These are phyloP conservation scores for Neomorphus geoffroyi DNA, from an alignment of 2,797 vertebrate species.

Conservation along the genomic window DNA sequence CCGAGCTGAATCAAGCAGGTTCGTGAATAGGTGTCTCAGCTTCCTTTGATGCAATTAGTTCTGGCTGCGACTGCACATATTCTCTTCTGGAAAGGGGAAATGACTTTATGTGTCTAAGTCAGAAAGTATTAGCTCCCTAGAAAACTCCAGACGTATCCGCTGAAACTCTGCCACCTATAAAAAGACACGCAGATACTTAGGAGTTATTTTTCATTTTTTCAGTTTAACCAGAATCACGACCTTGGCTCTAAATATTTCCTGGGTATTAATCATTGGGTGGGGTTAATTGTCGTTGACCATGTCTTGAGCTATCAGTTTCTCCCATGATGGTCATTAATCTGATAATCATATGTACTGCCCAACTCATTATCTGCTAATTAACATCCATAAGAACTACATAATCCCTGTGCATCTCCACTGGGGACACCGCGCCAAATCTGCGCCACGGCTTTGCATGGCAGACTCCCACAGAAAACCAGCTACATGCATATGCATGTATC, in stretches of 20 bases:
- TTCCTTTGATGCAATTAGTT: neutral
- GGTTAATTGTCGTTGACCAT: neutral
- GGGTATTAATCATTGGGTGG: conserved; percentile 21
- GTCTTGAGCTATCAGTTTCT: neutral
- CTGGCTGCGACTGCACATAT: neutral
- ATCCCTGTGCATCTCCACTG: neutral
- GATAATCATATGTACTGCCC: neutral
- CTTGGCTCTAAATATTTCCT: neutral
- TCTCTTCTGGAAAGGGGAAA: neutral
- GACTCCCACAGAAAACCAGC: neutral
- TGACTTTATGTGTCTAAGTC: neutral
- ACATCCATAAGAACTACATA: neutral
- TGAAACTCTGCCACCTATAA: neutral
- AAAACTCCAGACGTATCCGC: neutral
- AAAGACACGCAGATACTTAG: rapidly evolving
- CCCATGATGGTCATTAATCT: neutral
- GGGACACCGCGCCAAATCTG: neutral
- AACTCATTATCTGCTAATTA: conserved; percentile 25
- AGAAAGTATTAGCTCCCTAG: neutral
- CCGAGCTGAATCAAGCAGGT: neutral
- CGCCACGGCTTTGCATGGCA: neutral
- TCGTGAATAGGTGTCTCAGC: neutral
- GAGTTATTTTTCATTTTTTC: neutral
- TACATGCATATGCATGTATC: neutral
- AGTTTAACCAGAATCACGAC: neutral